Base-by-base conservation (phyloP, 2,113 vertebrate genomes). In the Podarcis muralis region DNA sequence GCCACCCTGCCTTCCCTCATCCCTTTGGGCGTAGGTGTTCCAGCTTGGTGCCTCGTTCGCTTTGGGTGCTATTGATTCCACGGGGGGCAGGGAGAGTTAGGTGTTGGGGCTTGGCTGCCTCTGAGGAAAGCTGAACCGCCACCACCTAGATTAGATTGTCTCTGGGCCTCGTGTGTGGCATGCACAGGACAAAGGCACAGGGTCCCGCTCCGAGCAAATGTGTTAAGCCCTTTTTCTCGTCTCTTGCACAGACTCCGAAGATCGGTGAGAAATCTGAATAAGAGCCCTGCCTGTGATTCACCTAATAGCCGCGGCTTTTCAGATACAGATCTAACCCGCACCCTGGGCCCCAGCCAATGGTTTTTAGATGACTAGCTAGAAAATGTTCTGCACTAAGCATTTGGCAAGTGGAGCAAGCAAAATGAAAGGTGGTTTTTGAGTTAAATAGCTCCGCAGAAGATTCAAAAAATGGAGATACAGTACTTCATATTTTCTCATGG, bases 41-140 rank as follows among this genome's bases (percentile, higher is more conserved):
- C 74, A n/a, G 43, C 43, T 12, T 7, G 2, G 0, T 18, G 0
- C 8, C 37, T 87, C 81, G 0, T 2, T 2, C 20, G 13, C 0
- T 78, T 23, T 12, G 3, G 48, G 9, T 32, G 18, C 71, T 32
- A 77, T 78, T 1, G 57, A 30, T 2, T 3, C 62, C 7, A 1
- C 35, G 74, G 75, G 87, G 57, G 4, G 18, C 43, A 78, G 48
- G 48, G 48, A 53, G 32, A 0, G 32, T 32, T 79, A 40, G 43
- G 25, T n/a, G 48, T 18, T 68, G 25, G 25, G 22, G 57, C 66
- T 30, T 37, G 27, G 30, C 66, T 80, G 22, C 27, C 53, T 43
- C 2, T 30, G 80, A 77, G 69, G 48, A 71, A 87, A 40, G 16
- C 11, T 40, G 71, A 74, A 22, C 40, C 40, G n/a, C 81, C 11